These are phyloP conservation scores for Morpho achilles DNA, from an alignment of 2,888 invertebrate species.

Conservation along the genomic window DNA sequence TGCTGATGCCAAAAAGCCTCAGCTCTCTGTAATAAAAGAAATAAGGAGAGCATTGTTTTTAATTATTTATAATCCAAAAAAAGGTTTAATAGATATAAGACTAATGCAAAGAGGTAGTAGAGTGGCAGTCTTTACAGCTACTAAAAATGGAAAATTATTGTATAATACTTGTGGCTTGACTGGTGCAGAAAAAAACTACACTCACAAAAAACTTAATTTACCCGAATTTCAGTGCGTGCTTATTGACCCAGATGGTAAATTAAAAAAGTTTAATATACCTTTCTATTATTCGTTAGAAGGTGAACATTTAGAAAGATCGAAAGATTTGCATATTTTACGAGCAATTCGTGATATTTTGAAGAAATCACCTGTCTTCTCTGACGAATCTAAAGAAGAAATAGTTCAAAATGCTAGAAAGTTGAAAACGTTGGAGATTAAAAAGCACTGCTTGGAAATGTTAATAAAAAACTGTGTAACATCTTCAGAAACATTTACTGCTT, in stretches of 20 bases:
- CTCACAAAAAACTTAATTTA: constrained; percentile 77
- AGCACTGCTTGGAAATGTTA: constrained; percentile 85
- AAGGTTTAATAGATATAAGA: constrained; percentile 96
- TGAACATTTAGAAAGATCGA: constrained; percentile 90
- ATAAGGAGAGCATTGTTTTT: constrained; percentile 87
- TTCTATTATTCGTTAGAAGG: constrained; percentile 95
- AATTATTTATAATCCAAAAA: constrained; percentile 94
- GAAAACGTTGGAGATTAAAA: constrained; percentile 84
- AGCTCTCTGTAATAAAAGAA: constrained; percentile 60
- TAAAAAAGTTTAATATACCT: constrained; percentile 91
- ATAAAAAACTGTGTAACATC: constrained; percentile 81
- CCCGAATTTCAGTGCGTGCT: constrained; percentile 87
- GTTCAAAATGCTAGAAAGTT: constrained; percentile 80
- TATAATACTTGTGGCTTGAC: constrained; percentile 90
- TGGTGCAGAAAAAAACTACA: constrained; percentile 81
- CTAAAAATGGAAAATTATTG: constrained; percentile 88
- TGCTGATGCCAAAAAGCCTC: constrained; percentile 61
- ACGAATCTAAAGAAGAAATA: constrained; percentile 74
- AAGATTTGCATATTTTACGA: constrained; percentile 92
- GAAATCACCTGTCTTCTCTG: constrained; percentile 69
- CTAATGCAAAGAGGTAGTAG: constrained; percentile 92
- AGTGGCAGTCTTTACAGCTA: constrained; percentile 94
- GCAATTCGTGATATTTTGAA: constrained; percentile 84
- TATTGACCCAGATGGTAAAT: constrained; percentile 88
- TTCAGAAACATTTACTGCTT: constrained; percentile 77